A percentile compares a stretch with the other conserved stretches of the same genome.
phyloP scores from a whole-genome alignment of 2,888 invertebrate species.

The Torymus aiolomorphi region DNA sequence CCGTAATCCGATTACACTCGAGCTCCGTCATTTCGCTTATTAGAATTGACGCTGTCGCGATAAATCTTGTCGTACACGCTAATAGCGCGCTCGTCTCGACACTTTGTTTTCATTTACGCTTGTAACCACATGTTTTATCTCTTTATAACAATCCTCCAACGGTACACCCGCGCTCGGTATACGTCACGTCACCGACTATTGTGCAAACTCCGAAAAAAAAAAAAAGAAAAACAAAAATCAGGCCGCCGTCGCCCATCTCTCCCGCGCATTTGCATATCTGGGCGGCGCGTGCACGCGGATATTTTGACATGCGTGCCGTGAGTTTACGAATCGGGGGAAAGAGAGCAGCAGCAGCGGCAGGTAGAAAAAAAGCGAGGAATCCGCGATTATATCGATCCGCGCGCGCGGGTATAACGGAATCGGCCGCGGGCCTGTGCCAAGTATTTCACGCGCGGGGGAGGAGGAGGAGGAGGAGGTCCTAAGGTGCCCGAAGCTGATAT shows the following conservation, averaged over 20 bases:
- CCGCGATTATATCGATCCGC: not conserved
- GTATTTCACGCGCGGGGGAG: conserved; percentile 34
- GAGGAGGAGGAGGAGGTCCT: conserved; percentile 37
- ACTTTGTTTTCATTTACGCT: no score
- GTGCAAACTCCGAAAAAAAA: no score
- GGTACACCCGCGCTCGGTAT: no score
- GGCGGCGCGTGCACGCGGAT: not conserved
- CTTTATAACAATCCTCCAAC: no score
- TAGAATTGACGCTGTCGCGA: not conserved
- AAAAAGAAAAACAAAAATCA: no score
- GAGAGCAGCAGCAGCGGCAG: not conserved
- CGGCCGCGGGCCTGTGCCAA: not conserved
- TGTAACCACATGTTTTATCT: no score
- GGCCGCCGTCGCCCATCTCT: not conserved
- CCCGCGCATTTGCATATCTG: conserved; percentile 23
- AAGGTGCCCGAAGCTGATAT: no score
- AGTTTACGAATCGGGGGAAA: conserved; percentile 3
- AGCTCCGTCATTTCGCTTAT: not conserved
- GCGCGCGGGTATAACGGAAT: not conserved
- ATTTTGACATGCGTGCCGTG: conserved; percentile 26
- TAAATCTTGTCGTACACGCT: not conserved
- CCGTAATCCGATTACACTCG: not conserved
- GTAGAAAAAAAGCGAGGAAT: not conserved
- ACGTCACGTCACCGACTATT: no score
- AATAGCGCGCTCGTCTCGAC: no score